These are phyloP conservation scores for Apaloderma vittatum DNA, from an alignment of 2,113 vertebrate species.

Conservation along the genomic window DNA sequence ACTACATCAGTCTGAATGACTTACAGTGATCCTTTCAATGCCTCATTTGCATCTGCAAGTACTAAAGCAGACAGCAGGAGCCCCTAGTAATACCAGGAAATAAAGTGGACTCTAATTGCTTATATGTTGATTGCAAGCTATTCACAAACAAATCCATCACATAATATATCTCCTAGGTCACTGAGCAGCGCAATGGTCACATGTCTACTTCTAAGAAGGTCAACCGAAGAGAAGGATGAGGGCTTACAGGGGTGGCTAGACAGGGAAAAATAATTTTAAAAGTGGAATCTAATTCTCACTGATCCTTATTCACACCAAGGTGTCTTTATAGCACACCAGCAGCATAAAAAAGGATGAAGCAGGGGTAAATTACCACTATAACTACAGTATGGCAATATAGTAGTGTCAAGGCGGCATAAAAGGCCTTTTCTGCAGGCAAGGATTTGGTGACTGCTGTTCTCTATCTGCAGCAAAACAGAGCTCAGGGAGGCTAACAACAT, in stretches of 20 bases:
- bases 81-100: conserved; percentile 27
- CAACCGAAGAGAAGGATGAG: conserved; percentile 6
- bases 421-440: not conserved
- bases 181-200: not conserved
- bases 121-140: conserved; percentile 42
- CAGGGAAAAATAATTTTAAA: not conserved
- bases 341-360: not conserved
- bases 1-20: not conserved
- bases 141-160: conserved; percentile 38
- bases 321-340: not conserved
- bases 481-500: not conserved
- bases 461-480: not conserved
- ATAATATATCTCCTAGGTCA: not conserved
- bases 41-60: conserved; percentile 35
- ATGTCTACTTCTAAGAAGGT: not conserved
- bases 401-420: not conserved
- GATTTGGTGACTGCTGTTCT: not conserved
- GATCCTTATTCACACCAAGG: not conserved
- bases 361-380: conserved; percentile 1
- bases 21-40: conserved; percentile 46
- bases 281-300: not conserved
- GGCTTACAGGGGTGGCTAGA: not conserved
- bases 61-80: not conserved
- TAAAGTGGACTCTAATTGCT: conserved; percentile 61
- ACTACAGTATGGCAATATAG: not conserved